Evolutionary conservation across 2,113 vertebrate species (phyloP).

Genomic region (Gallinago jamesoni): DNA sequence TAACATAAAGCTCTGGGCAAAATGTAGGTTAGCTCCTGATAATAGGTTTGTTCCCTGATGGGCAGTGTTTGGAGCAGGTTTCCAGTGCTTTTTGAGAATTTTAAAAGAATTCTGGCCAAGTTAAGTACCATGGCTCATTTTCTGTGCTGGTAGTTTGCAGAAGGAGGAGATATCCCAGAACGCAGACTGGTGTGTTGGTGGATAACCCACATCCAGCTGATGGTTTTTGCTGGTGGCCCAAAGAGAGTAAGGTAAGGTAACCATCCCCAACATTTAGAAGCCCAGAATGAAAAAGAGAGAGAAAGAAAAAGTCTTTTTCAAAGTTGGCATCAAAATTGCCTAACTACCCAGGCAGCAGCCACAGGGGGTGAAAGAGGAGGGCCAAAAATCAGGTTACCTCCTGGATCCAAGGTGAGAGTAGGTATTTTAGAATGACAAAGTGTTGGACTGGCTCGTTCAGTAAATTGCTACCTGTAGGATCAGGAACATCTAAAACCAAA

Average conservation of each 20-base stretch:
- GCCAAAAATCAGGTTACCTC: neutral
- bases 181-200: neutral
- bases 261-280: neutral
- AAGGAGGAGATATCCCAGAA: neutral
- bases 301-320: rapidly evolving
- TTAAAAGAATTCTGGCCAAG: neutral
- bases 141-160: neutral
- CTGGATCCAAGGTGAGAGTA: neutral
- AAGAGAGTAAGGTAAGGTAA: neutral
- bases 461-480: neutral
- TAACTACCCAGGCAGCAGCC: neutral
- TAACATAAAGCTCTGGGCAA: neutral
- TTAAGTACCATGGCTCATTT: neutral
- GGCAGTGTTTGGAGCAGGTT: neutral
- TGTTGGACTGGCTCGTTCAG: neutral
- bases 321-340: neutral
- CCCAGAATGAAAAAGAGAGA: neutral
- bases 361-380: neutral
- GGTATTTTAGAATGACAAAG: neutral
- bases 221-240: neutral
- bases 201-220: neutral
- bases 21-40: neutral
- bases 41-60: neutral
- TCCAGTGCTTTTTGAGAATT: neutral
- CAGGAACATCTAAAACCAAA: neutral